These are phyloP conservation scores for Phyllotreta striolata DNA, from an alignment of 2,888 invertebrate genomes.

Conservation along the genomic window DNA sequence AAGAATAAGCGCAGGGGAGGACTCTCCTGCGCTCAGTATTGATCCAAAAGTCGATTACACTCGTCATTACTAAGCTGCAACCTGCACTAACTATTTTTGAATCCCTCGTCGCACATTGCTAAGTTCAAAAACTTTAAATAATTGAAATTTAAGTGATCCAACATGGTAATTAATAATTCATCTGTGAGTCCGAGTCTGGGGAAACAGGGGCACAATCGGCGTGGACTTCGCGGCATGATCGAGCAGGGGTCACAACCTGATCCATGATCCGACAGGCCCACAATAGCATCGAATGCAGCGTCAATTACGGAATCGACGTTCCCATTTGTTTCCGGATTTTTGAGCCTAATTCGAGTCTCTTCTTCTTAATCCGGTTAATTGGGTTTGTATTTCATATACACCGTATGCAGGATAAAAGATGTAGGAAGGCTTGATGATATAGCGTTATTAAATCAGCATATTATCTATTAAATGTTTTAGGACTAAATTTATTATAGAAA, in stretches of 20 bases:
- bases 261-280: slow-evolving; percentile 47
- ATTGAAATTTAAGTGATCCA: neutral
- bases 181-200: slow-evolving; percentile 19
- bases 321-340: slow-evolving; percentile 40
- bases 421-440: too few relatives aligned
- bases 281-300: slow-evolving; percentile 36
- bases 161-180: neutral
- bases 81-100: too few relatives aligned
- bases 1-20: slow-evolving; percentile 23
- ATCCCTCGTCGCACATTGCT: too few relatives aligned
- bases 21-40: slow-evolving; percentile 19
- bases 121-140: neutral
- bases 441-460: too few relatives aligned
- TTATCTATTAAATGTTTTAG: too few relatives aligned
- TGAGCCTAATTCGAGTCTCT: slow-evolving; percentile 27
- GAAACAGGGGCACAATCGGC: slow-evolving; percentile 21
- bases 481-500: too few relatives aligned
- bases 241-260: slow-evolving; percentile 58
- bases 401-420: too few relatives aligned
- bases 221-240: slow-evolving; percentile 27
- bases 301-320: slow-evolving; percentile 37
- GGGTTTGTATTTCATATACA: slow-evolving; percentile 37
- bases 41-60: neutral
- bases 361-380: slow-evolving; percentile 38
- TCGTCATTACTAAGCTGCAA: too few relatives aligned